A percentile compares a stretch with the other conserved stretches of the same genome.
Conservation (phyloP, 2,113 vertebrate genomes). For the Centropus bengalensis region DNA sequence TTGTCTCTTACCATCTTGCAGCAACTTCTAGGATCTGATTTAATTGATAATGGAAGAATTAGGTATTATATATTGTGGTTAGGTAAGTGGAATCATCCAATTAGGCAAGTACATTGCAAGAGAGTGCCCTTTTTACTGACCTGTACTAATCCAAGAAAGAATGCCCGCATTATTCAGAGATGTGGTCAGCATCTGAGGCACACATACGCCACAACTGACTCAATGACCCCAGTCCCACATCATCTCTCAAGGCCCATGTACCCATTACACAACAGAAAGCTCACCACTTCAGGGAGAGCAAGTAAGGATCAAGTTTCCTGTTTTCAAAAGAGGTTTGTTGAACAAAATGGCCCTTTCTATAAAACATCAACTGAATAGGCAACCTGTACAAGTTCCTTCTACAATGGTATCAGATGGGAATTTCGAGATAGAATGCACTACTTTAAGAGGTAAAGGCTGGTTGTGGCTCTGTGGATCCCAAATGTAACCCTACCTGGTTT, state of each 20-base stretch:
- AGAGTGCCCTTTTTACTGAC: slow-evolving; percentile 20
- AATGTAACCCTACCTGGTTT: background rate
- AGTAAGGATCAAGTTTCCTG: background rate
- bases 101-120: slow-evolving; percentile 28
- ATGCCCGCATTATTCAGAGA: slow-evolving; percentile 22
- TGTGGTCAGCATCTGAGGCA: slow-evolving; percentile 38
- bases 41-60: slow-evolving; percentile 33
- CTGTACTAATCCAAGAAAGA: slow-evolving; percentile 50
- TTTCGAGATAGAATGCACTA: background rate
- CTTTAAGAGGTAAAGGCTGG: background rate
- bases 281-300: background rate
- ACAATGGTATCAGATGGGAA: background rate
- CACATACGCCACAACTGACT: background rate
- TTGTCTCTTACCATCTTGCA: background rate
- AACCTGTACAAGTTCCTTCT: background rate
- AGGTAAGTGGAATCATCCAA: slow-evolving; percentile 50
- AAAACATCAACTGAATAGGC: background rate
- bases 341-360: background rate
- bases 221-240: background rate
- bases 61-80: background rate
- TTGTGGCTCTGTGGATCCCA: background rate
- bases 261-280: background rate
- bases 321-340: background rate
- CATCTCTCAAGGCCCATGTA: background rate
- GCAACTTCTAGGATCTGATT: background rate